A percentile compares a stretch with the other conserved stretches of the same genome.
These are phyloP conservation scores for Protosalanx chinensis DNA, from an alignment of 2,797 vertebrate species.

Conservation along the genomic window DNA sequence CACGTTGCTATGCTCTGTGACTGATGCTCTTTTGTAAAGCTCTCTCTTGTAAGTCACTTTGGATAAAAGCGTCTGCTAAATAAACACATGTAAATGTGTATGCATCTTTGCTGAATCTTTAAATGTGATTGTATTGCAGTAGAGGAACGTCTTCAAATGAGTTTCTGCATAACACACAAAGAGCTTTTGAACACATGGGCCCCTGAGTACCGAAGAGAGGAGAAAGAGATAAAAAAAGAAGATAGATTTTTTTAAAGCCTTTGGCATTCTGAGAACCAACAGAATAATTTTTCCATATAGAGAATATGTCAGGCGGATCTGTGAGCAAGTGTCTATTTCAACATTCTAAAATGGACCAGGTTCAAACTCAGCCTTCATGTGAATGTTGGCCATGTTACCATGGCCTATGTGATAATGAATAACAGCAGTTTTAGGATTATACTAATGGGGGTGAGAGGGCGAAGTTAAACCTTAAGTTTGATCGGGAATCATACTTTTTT, in stretches of 20 bases:
- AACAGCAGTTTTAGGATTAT: neutral
- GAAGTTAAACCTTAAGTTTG: neutral
- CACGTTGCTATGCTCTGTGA: too few species aligned
- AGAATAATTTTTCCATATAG: constrained; percentile 20
- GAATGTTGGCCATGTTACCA: too few species aligned
- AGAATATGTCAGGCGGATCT: constrained; percentile 20
- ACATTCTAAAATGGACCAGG: constrained; percentile 20
- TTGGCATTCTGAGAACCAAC: constrained; percentile 25
- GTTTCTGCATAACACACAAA: constrained; percentile 27
- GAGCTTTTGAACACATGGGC: constrained; percentile 23
- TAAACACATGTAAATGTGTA: neutral
- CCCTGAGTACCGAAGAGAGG: constrained; percentile 14
- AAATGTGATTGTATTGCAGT: constrained; percentile 43
- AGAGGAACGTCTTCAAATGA: constrained; percentile 38
- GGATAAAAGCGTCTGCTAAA: too few species aligned
- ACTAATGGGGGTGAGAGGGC: neutral
- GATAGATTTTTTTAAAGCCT: constrained; percentile 26
- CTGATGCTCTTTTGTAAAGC: too few species aligned
- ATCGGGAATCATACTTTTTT: neutral
- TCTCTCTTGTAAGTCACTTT: too few species aligned
- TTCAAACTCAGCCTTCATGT: constrained; percentile 15
- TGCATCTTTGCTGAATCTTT: constrained; percentile 28
- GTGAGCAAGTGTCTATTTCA: constrained; percentile 6
- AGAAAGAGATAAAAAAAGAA: neutral
- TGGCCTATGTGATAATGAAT: too few species aligned